phyloP scores from a whole-genome alignment of 2,113 vertebrate species.

The Notarius quadriscutis region DNA sequence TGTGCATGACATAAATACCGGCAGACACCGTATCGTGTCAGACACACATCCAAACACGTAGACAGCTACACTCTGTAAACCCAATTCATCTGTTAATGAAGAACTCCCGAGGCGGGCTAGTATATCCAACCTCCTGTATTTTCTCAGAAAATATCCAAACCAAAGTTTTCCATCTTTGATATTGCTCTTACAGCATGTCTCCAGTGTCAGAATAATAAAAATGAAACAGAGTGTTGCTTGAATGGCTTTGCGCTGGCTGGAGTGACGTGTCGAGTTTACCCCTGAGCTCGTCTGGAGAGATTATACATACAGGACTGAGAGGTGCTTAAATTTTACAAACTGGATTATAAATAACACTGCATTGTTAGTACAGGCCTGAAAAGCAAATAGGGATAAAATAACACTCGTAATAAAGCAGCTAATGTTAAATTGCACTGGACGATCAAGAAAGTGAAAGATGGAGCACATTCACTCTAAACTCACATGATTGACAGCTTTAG shows the following conservation, averaged over 20 bases:
- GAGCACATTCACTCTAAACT: not conserved
- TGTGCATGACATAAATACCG: slow-evolving; percentile 56
- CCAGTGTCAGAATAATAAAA: slow-evolving; percentile 44
- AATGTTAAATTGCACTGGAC: slow-evolving; percentile 36
- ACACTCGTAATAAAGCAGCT: slow-evolving; percentile 42
- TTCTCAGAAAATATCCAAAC: slow-evolving; percentile 60
- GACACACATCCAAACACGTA: slow-evolving; percentile 63
- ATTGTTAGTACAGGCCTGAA: slow-evolving; percentile 71
- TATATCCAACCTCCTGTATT: slow-evolving; percentile 58
- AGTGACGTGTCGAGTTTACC: slow-evolving; percentile 65
- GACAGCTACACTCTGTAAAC: slow-evolving; percentile 60
- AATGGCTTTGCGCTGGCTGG: slow-evolving; percentile 56
- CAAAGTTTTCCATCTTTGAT: slow-evolving; percentile 56
- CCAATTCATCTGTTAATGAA: slow-evolving; percentile 63
- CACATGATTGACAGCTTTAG: slow-evolving; percentile 25
- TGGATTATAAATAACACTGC: slow-evolving; percentile 68
- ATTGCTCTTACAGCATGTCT: slow-evolving; percentile 45
- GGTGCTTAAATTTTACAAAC: slow-evolving; percentile 64
- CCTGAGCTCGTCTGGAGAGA: slow-evolving; percentile 61
- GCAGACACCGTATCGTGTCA: slow-evolving; percentile 65
- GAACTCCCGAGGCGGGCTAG: slow-evolving; percentile 55
- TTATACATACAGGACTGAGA: slow-evolving; percentile 63
- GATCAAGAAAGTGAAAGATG: slow-evolving; percentile 27
- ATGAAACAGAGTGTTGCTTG: slow-evolving; percentile 41
- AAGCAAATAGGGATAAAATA: slow-evolving; percentile 64